Evolutionary conservation across 2,797 vertebrate species (phyloP).

Genomic region (Urosaurus nigricauda): DNA sequence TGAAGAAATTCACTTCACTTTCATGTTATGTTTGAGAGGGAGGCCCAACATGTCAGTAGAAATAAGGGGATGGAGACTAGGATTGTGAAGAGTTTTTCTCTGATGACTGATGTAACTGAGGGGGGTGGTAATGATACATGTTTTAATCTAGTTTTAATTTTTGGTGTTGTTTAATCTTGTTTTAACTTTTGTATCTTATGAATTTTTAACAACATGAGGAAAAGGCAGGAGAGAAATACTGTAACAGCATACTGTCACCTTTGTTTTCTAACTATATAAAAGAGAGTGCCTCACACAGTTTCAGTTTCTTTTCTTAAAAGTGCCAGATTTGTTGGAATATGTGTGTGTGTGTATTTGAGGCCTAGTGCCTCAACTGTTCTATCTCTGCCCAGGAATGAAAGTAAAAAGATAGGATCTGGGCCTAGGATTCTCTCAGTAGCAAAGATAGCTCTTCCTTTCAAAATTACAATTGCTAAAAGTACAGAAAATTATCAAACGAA

Average conservation of each 20-base stretch:
- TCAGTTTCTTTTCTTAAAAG: background rate
- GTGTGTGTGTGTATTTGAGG: too few species aligned
- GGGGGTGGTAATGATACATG: too few species aligned
- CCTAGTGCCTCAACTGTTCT: background rate
- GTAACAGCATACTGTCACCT: too few species aligned
- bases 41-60: background rate
- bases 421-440: background rate
- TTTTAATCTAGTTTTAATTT: too few species aligned
- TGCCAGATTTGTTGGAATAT: background rate
- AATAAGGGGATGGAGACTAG: background rate
- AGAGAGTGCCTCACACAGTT: background rate
- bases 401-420: background rate
- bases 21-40: slow-evolving; percentile 9
- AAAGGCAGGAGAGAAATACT: too few species aligned
- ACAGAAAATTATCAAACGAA: background rate
- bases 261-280: background rate
- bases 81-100: background rate
- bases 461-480: background rate
- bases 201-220: too few species aligned
- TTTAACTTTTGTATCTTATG: too few species aligned
- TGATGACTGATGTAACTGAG: background rate
- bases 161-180: too few species aligned
- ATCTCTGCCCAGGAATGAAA: background rate
- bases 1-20: background rate
- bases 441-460: background rate